Percentiles rank a stretch among this genome's conserved stretches.
phyloP scores from a whole-genome alignment of 2,888 invertebrate genomes.

The Hydriomena furcata region DNA sequence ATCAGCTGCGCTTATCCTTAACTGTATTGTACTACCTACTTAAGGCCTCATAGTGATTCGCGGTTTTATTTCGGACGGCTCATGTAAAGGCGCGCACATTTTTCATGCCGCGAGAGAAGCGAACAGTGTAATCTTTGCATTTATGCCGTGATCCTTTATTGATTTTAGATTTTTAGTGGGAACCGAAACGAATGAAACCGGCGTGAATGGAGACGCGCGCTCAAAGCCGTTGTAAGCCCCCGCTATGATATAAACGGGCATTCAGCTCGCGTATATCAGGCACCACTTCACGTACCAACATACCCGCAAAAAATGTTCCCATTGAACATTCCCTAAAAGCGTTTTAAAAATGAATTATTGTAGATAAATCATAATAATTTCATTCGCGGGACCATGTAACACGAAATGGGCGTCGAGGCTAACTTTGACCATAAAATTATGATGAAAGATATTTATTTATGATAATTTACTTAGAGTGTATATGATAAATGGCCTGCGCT shows the following conservation, averaged over 20 bases:
- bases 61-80: conserved; percentile 82
- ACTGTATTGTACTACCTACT: conserved; percentile 50
- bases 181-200: conserved; percentile 79
- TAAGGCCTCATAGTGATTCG: conserved; percentile 82
- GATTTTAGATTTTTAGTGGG: conserved; percentile 83
- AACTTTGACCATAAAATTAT: conserved; percentile 73
- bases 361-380: conserved; percentile 41
- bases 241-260: conserved; percentile 78
- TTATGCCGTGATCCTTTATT: conserved; percentile 82
- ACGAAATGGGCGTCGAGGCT: conserved; percentile 66
- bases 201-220: conserved; percentile 79
- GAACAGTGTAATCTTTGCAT: conserved; percentile 82
- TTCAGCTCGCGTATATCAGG: conserved; percentile 70
- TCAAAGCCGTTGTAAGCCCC: conserved; percentile 78
- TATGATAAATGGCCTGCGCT: conserved; percentile 59
- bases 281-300: conserved; percentile 58
- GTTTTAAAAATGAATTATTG: conserved; percentile 49
- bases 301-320: conserved; percentile 39
- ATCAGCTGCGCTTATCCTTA: conserved; percentile 2
- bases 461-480: conserved; percentile 66
- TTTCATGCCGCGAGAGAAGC: conserved; percentile 75
- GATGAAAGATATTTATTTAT: conserved; percentile 76
- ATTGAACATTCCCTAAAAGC: conserved; percentile 35
- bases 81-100: conserved; percentile 78
- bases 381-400: conserved; percentile 62